phyloP scores from a whole-genome alignment of 2,797 vertebrate species.

The Dendrocincla tyrannina region DNA sequence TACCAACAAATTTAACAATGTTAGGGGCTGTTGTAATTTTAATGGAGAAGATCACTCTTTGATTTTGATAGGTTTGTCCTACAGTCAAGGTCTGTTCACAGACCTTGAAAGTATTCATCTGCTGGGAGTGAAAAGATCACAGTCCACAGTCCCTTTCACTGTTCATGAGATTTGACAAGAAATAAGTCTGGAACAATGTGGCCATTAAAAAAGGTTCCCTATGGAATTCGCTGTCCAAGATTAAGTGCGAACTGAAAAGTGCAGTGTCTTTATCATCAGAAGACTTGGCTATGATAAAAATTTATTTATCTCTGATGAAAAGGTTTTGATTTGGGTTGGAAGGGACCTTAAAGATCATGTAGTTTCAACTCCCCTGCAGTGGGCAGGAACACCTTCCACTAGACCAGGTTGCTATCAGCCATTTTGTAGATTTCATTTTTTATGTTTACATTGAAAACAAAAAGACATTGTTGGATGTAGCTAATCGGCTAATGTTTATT shows the following conservation, averaged over 20 bases:
- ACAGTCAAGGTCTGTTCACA: neutral
- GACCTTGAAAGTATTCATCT: neutral
- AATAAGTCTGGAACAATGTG: neutral
- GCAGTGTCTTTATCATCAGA: neutral
- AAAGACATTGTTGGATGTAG: neutral
- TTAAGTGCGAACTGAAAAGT: neutral
- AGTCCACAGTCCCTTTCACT: neutral
- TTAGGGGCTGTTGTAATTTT: neutral
- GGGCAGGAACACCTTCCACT: neutral
- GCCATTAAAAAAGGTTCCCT: neutral
- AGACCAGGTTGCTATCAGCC: neutral
- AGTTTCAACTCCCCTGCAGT: neutral
- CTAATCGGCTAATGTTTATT: neutral
- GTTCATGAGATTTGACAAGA: neutral
- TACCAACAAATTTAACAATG: neutral
- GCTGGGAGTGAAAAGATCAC: neutral
- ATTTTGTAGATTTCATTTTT: neutral
- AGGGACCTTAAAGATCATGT: neutral
- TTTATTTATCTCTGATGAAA: neutral
- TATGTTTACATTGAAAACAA: neutral
- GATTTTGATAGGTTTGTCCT: neutral
- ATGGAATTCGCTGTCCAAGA: neutral
- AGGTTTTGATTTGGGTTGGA: neutral
- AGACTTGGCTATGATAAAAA: neutral
- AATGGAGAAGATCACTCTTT: neutral